Evolutionary conservation across 2,888 invertebrate genomes (phyloP).

Genomic region (Mongoloraphidia duomilia): DNA sequence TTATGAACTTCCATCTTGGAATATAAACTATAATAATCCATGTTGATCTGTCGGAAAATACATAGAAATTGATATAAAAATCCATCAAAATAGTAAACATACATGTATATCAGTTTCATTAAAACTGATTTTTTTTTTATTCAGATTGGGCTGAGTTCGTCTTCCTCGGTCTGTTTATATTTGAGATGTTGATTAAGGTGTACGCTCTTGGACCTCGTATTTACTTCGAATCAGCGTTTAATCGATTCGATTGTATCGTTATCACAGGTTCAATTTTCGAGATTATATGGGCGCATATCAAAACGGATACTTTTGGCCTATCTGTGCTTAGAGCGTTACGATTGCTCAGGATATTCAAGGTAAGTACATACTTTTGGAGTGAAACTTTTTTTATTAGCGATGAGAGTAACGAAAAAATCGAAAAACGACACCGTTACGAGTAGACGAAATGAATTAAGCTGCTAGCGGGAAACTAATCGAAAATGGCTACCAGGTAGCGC

Average conservation of each 20-base stretch:
- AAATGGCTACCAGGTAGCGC: no score
- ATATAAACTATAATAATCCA: not conserved
- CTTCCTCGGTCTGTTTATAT: slow-evolving; percentile 95
- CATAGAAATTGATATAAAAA: no score
- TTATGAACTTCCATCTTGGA: not conserved
- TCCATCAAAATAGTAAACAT: no score
- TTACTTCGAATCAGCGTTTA: slow-evolving; percentile 99
- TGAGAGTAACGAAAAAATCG: no score
- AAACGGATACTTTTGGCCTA: slow-evolving; percentile 93
- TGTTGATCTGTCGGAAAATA: no score
- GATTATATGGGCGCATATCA: slow-evolving; percentile 91
- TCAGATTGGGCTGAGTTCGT: slow-evolving; percentile 93
- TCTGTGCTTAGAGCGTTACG: slow-evolving; percentile 94
- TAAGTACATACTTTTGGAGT: slow-evolving; percentile 25
- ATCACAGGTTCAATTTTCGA: slow-evolving; percentile 97
- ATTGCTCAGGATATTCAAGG: slow-evolving; percentile 95
- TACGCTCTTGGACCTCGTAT: slow-evolving; percentile 95
- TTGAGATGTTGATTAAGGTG: slow-evolving; percentile 98
- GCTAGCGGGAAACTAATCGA: no score
- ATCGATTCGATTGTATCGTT: slow-evolving; percentile 99
- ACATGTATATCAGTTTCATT: no score
- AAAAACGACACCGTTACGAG: no score
- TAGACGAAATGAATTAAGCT: no score
- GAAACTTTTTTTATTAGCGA: not conserved
- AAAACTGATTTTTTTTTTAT: slow-evolving; percentile 21